Evolutionary conservation across 2,888 invertebrate genomes (phyloP).

Genomic region (Rhamphomyia laevipes): DNA sequence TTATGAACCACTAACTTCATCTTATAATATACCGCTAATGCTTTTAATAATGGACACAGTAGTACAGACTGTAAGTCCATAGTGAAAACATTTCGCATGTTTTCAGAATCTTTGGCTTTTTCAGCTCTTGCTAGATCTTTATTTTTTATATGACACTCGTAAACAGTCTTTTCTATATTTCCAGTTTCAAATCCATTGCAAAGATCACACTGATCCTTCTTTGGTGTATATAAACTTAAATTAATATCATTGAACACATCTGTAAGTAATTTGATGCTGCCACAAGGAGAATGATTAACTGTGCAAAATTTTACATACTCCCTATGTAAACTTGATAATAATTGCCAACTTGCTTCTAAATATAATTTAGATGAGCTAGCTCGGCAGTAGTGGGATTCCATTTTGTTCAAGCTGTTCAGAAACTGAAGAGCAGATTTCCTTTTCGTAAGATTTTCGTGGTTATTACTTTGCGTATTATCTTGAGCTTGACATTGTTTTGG

Average conservation of each 20-base stretch:
- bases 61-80: background rate
- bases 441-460: background rate
- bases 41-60: background rate
- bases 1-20: background rate
- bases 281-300: background rate
- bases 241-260: background rate
- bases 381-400: background rate
- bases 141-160: background rate
- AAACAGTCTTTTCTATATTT: background rate
- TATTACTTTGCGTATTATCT: background rate
- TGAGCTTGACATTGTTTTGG: background rate
- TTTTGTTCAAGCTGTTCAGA: background rate
- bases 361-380: background rate
- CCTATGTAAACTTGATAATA: background rate
- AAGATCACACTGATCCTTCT: background rate
- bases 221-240: background rate
- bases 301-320: background rate
- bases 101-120: background rate
- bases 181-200: background rate
- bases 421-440: background rate
- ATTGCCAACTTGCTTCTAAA: background rate
- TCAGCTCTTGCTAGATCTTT: background rate
- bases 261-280: background rate
- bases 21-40: background rate
- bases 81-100: background rate